Evolutionary conservation across 2,113 vertebrate genomes (phyloP).

Genomic region (Pachypanchax playfairii): DNA sequence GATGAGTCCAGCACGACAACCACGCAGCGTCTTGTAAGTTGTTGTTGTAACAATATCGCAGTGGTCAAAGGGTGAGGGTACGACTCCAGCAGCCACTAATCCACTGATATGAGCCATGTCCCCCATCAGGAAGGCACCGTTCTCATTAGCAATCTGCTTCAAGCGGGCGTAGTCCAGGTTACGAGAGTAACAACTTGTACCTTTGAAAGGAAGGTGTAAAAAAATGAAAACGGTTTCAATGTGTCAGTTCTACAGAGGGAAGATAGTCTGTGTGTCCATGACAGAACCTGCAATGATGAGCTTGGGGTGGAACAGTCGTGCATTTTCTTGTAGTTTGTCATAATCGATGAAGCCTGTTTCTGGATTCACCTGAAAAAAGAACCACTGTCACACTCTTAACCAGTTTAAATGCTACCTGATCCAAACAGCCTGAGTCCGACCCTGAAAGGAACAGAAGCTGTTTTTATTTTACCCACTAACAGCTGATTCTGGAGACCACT

Average conservation of each 20-base stretch:
- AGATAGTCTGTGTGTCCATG: too few relatives aligned
- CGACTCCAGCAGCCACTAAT: slow-evolving; percentile 87
- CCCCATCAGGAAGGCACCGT: slow-evolving; percentile 87
- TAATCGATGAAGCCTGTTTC: slow-evolving; percentile 94
- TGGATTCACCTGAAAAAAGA: slow-evolving; percentile 94
- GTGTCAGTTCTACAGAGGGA: too few relatives aligned
- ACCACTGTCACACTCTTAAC: too few relatives aligned
- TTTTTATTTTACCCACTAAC: too few relatives aligned
- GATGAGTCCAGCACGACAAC: slow-evolving; percentile 93
- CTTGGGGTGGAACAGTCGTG: slow-evolving; percentile 91
- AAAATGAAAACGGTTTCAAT: too few relatives aligned
- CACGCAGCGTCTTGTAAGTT: slow-evolving; percentile 94
- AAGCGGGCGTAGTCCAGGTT: slow-evolving; percentile 91
- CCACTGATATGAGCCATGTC: slow-evolving; percentile 99
- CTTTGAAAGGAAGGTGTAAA: slow-evolving; percentile 75
- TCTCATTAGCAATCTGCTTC: slow-evolving; percentile 87
- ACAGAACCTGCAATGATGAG: slow-evolving; percentile 91
- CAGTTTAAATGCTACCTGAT: too few relatives aligned
- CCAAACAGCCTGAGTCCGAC: slow-evolving; percentile 21
- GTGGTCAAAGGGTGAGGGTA: slow-evolving; percentile 92
- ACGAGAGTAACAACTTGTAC: slow-evolving; percentile 94
- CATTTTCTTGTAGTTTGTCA: slow-evolving; percentile 87
- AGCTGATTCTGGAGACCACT: too few relatives aligned
- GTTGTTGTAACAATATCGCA: slow-evolving; percentile 93
- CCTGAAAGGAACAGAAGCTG: too few relatives aligned